Evolutionary conservation across 2,113 vertebrate genomes (phyloP).

Genomic region (Alouatta palliata): DNA sequence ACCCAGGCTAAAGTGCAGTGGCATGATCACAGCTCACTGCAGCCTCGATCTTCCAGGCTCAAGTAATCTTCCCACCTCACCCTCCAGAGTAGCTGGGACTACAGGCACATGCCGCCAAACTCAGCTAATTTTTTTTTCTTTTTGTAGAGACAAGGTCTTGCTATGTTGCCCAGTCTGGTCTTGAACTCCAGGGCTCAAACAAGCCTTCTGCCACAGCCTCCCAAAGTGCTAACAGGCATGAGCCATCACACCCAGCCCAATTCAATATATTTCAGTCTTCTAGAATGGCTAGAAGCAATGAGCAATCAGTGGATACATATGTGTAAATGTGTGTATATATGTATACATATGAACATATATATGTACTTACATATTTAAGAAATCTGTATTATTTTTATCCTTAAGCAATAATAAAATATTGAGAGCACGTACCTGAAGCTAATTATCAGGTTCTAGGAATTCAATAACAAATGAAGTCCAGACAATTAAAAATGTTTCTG

Average conservation of each 20-base stretch:
- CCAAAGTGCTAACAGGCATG: too few relatives aligned
- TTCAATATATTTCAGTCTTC: conserved; percentile 36
- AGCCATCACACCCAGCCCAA: not conserved
- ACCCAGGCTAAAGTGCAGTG: too few relatives aligned
- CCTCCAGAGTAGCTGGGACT: too few relatives aligned
- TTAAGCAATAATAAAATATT: conserved; percentile 35
- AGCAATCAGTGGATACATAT: not conserved
- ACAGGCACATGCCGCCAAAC: too few relatives aligned
- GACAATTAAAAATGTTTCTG: not conserved
- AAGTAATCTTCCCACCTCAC: too few relatives aligned
- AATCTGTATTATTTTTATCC: not conserved
- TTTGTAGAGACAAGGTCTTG: too few relatives aligned
- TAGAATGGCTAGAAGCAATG: conserved; percentile 25
- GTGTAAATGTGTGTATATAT: not conserved
- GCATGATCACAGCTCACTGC: too few relatives aligned
- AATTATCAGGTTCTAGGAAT: conserved; percentile 13
- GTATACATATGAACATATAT: not conserved
- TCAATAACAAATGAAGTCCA: conserved; percentile 10
- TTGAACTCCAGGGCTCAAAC: too few relatives aligned
- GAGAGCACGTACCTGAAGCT: not conserved
- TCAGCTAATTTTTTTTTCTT: too few relatives aligned
- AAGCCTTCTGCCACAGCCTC: too few relatives aligned
- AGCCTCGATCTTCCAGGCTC: too few relatives aligned
- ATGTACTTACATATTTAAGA: not conserved
- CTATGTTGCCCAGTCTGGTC: too few relatives aligned